phyloP scores from a whole-genome alignment of 2,797 vertebrate species.

The Otolemur crassicaudatus region DNA sequence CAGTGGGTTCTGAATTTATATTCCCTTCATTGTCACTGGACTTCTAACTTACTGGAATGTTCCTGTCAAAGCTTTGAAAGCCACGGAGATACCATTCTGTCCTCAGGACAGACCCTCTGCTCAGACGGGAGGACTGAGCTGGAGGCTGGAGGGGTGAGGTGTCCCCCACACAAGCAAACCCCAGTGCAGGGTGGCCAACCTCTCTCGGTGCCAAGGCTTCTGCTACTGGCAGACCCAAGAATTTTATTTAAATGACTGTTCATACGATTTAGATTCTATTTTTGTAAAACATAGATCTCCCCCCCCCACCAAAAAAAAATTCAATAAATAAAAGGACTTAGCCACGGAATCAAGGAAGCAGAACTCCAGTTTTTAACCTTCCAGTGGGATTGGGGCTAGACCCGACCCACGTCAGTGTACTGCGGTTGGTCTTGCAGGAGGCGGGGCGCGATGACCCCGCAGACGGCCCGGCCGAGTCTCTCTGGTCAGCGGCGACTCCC shows the following conservation, averaged over 20 bases:
- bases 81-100: neutral
- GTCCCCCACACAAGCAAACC: neutral
- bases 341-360: conserved; percentile 83
- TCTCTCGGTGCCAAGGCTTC: conserved; percentile 71
- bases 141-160: neutral
- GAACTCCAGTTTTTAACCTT: conserved; percentile 80
- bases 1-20: conserved; percentile 31
- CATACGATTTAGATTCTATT: conserved; percentile 73
- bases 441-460: conserved; percentile 56
- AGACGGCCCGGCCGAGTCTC: conserved; percentile 85
- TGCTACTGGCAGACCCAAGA: conserved; percentile 75
- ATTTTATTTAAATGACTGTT: conserved; percentile 82
- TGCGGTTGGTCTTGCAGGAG: conserved; percentile 79
- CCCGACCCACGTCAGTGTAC: conserved; percentile 75
- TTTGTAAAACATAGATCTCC: conserved; percentile 73
- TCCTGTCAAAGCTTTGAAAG: neutral
- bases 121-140: neutral
- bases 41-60: conserved; percentile 15
- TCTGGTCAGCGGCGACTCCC: conserved; percentile 67
- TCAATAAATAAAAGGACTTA: conserved; percentile 89
- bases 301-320: conserved; percentile 70
- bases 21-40: conserved; percentile 35
- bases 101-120: conserved; percentile 16
- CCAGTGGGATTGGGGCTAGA: conserved; percentile 62
- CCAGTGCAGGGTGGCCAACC: neutral